Conservation (phyloP, 2,888 invertebrate genomes). For the Drosophila borborema region DNA sequence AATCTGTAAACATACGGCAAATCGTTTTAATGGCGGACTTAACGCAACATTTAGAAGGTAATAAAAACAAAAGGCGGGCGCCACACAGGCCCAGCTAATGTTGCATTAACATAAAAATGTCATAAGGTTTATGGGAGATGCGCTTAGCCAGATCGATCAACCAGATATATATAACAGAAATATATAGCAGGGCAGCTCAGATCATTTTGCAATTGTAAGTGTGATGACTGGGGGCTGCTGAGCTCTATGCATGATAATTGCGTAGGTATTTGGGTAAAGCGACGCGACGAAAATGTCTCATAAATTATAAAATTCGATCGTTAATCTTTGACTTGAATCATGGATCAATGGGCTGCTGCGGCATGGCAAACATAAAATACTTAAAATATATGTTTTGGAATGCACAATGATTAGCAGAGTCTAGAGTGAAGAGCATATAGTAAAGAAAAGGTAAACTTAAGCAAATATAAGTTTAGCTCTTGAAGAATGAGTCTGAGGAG, state of each 20-base stretch:
- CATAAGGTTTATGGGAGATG: slow-evolving; percentile 77
- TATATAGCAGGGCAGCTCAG: slow-evolving; percentile 17
- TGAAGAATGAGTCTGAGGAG: neutral
- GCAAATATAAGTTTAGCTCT: neutral
- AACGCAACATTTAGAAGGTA: slow-evolving; percentile 79
- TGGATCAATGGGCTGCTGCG: slow-evolving; percentile 44
- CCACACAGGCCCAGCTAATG: slow-evolving; percentile 46
- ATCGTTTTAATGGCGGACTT: slow-evolving; percentile 81
- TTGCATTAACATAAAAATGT: slow-evolving; percentile 82
- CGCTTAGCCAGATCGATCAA: slow-evolving; percentile 68
- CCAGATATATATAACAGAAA: slow-evolving; percentile 42
- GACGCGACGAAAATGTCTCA: slow-evolving; percentile 30
- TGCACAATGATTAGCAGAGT: neutral
- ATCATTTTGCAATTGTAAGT: slow-evolving; percentile 65
- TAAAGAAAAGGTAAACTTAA: no score
- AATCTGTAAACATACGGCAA: slow-evolving; percentile 82
- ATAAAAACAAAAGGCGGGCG: slow-evolving; percentile 71
- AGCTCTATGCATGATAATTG: slow-evolving; percentile 15
- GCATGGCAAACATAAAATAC: slow-evolving; percentile 11
- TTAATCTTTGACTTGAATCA: slow-evolving; percentile 58
- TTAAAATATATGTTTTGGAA: slow-evolving; percentile 27
- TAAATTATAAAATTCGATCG: slow-evolving; percentile 62
- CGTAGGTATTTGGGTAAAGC: slow-evolving; percentile 32
- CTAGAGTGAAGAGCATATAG: neutral
- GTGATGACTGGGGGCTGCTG: neutral